phyloP scores from a whole-genome alignment of 2,888 invertebrate species.

The Polydrusus cervinus region DNA sequence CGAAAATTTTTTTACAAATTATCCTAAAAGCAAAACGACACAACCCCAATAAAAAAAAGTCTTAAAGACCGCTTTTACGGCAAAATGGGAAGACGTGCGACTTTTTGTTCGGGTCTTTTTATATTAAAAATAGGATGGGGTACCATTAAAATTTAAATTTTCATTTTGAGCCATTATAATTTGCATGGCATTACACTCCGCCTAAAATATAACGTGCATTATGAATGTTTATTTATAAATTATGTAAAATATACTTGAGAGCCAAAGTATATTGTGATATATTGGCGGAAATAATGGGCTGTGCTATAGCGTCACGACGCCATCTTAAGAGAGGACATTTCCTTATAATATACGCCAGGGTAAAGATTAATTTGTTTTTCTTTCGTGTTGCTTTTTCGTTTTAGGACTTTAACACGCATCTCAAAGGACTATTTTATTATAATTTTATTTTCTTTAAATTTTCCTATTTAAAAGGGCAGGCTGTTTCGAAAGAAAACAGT shows the following conservation, averaged over 20 bases:
- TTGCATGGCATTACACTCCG: slow-evolving; percentile 67
- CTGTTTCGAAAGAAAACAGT: background rate
- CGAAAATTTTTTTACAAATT: slow-evolving; percentile 4
- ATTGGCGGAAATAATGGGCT: slow-evolving; percentile 65
- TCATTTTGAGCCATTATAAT: slow-evolving; percentile 67
- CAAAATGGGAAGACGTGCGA: slow-evolving; percentile 34
- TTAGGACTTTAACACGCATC: slow-evolving; percentile 14
- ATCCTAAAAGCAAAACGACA: background rate
- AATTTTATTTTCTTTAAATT: background rate
- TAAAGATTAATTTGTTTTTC: slow-evolving; percentile 34
- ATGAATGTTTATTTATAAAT: slow-evolving; percentile 73
- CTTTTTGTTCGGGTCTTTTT: slow-evolving; percentile 33
- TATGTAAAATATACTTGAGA: slow-evolving; percentile 69
- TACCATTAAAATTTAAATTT: slow-evolving; percentile 69
- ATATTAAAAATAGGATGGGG: slow-evolving; percentile 58
- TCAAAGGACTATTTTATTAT: slow-evolving; percentile 16
- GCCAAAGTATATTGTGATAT: slow-evolving; percentile 69
- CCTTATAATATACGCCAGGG: slow-evolving; percentile 24
- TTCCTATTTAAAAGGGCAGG: background rate
- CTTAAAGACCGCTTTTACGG: slow-evolving; percentile 29
- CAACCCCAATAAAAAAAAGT: slow-evolving; percentile 6
- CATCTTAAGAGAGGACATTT: slow-evolving; percentile 33
- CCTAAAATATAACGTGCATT: slow-evolving; percentile 70
- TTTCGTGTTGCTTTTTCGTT: slow-evolving; percentile 7
- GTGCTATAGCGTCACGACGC: slow-evolving; percentile 40